These are phyloP conservation scores for Perognathus longimembris DNA, from an alignment of 2,113 vertebrate genomes.

Conservation along the genomic window DNA sequence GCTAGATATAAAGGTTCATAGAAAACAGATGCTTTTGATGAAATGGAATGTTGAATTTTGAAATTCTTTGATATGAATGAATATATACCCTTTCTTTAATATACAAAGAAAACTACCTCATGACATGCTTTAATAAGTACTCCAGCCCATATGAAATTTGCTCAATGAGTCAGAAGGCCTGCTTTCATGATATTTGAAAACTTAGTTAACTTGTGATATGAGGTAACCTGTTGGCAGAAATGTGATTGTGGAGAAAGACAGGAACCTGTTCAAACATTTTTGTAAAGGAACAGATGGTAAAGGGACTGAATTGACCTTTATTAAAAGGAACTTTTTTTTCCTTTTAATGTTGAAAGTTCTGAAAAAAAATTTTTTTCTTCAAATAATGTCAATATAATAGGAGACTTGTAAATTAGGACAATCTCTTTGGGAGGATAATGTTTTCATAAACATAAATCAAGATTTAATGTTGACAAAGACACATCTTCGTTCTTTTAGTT, in stretches of 20 bases:
- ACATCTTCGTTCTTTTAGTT: conserved; percentile 15
- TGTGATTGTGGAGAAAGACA: neutral
- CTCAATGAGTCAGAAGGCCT: neutral
- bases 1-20: conserved; percentile 18
- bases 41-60: conserved; percentile 15
- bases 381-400: conserved; percentile 44
- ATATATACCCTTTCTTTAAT: neutral
- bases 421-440: conserved; percentile 25
- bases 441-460: neutral
- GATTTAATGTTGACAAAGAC: neutral
- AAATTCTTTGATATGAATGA: neutral
- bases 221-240: conserved; percentile 26
- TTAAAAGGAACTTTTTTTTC: neutral
- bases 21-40: conserved; percentile 40
- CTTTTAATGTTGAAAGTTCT: neutral
- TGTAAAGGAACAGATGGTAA: conserved; percentile 24
- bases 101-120: neutral
- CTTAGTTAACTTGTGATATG: conserved; percentile 40
- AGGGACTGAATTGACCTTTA: conserved; percentile 28
- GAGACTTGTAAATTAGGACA: neutral
- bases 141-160: neutral
- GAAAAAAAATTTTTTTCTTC: conserved; percentile 30
- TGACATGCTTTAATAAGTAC: neutral
- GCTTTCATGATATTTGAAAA: conserved; percentile 29
- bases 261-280: conserved; percentile 50